Base-by-base conservation (phyloP, 1,140 invertebrate genomes). In the Drosophila funebris region DNA sequence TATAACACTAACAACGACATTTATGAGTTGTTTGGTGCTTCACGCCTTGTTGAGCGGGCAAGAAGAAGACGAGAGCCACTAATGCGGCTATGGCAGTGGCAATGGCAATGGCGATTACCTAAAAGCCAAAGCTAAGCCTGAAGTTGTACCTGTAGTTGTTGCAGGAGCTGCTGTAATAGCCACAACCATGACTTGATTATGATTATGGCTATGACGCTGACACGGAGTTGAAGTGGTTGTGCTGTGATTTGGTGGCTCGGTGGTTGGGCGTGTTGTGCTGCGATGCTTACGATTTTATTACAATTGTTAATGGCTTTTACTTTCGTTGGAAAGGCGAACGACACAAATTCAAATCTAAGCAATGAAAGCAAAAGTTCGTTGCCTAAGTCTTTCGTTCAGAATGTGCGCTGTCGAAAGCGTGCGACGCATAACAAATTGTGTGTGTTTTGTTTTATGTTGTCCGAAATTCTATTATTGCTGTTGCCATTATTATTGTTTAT, bases 251-350 rank as follows among this genome's bases (percentile, higher is more conserved):
- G 9, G 18, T 48, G 37, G 33, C 37, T 37, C 14, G n/a, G 18
- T 33, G 9, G 14, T 57, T 46, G 57, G 57, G 43, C 57, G 57
- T 46, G 50, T 37, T 22, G 27, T 22, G 37, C 11, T 54, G 57
- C 41, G 54, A 16, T 60, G 43, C 16, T 52, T 62, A 44, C 56
- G 41, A 27, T 46, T 67, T 62, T 72, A 61, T 73, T 73, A 80
- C 80, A 82, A 85, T 87, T 78, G 83, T 78, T 70, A 83, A 88
- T 88, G 76, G 64, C 76, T 83, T 78, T 83, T 83, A 72, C 83
- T 88, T 84, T 89, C 67, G 29, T 53, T 58, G 69, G 43, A 71
- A 64, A 71, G 68, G 48, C 24, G 33, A 39, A 46, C 68, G 27
- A 67, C 57, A 76, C 56, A 78, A 75, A 87, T 58, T 73, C 60